Evolutionary conservation across 2,888 invertebrate species (phyloP), one percentile per base, ranked within the genome.

Genomic region (Cosmorhoe ocellata): DNA sequence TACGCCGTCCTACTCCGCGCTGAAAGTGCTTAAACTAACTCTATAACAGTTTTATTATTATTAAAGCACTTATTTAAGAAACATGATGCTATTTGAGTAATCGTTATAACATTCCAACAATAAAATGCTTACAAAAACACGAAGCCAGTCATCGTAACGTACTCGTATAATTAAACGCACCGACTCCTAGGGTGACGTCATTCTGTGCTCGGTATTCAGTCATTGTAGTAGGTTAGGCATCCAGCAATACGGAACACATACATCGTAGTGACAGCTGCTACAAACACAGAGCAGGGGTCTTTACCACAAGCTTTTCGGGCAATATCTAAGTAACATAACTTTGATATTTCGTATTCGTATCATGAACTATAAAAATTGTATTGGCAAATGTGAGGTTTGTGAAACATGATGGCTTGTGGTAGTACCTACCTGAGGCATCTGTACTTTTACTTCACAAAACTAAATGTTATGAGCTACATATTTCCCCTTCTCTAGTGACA

Each of bases 91-190:
- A 42, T 54, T 43, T 30, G 40, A 56, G 42, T 46, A 42, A 51
- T 51, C 36, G 37, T 56, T 51, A 45, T 42, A 51, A 41, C 51
- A 44, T 44, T 48, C 30, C 37, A 44, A 47, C 47, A 41, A 41
- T 51, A 47, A 44, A 51, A 44, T 44, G 47, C 51, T 51, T 33
- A 51, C 44, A 55, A 56, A 51, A 56, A 56, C 48, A 52, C 30
- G 43, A 53, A 51, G 32, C 28, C 49, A 56, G 32, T 52, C 56
- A 52, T 50, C 49, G 56, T 32, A 54, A 39, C 56, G 56, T 54
- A 56, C 51, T 32, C 41, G 44, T 50, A 39, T 50, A 55, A 59
- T 57, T 57, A 41, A 44, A 34, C 32, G 48, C 39, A 32, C 42
- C 10, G 33, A 38, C 42, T 45, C n/a, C 11, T 27, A n/a, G 32